Conservation (phyloP, 35 echinoderm and acorn worm species). For the Ptychodera flava region DNA sequence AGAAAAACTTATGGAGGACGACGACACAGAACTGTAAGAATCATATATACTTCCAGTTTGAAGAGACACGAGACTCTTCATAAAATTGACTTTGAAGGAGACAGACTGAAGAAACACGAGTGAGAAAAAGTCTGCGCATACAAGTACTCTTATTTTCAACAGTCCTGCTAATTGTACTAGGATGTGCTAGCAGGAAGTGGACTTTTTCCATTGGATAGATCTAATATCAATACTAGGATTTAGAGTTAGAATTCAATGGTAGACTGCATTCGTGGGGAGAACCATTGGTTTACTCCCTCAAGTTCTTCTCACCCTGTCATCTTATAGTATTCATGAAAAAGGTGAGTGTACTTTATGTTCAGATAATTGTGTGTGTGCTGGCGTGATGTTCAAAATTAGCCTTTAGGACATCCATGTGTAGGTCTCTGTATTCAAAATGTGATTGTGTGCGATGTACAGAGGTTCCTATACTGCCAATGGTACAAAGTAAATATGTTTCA, state of each 20-base stretch:
- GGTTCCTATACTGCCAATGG: too few species aligned
- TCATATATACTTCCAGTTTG: neutral
- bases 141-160: neutral
- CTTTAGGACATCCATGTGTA: too few species aligned
- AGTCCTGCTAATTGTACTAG: neutral
- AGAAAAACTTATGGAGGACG: neutral
- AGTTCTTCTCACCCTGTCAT: neutral
- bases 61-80: neutral
- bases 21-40: neutral
- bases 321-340: conserved; percentile 2
- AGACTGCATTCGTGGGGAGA: neutral
- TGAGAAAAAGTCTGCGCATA: neutral
- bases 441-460: too few species aligned
- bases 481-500: too few species aligned
- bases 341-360: neutral
- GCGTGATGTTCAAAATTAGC: too few species aligned
- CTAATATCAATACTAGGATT: neutral
- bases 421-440: too few species aligned
- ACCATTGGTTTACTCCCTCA: neutral
- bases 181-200: neutral
- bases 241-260: neutral
- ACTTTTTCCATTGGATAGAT: neutral
- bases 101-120: neutral
- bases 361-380: too few species aligned
- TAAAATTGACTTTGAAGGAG: neutral